Evolutionary conservation across 2,113 vertebrate species (phyloP).

Genomic region (Amphiprion percula): DNA sequence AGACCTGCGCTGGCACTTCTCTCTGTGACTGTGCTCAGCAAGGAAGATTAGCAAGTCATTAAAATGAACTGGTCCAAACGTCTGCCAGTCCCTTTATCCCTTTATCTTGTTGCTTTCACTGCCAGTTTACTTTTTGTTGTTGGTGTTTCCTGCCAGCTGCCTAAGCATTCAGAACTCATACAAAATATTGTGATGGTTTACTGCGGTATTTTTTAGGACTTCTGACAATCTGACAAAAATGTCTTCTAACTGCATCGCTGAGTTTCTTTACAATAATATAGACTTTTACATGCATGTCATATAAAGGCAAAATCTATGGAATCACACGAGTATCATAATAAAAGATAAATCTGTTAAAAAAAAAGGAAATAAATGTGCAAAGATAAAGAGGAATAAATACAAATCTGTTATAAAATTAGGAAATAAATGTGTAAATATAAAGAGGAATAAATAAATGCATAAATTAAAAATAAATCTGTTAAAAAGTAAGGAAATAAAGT

Average conservation of each 20-base stretch:
- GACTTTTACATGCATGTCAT: not conserved
- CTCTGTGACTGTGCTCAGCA: conserved; percentile 27
- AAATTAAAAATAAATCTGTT: no score
- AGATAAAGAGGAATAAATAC: no score
- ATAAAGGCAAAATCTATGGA: not conserved
- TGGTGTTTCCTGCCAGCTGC: conserved; percentile 20
- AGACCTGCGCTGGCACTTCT: conserved; percentile 11
- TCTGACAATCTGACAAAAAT: not conserved
- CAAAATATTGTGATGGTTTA: not conserved
- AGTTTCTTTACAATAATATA: not conserved
- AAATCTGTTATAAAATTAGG: no score
- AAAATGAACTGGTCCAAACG: conserved; percentile 53
- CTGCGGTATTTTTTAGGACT: not conserved
- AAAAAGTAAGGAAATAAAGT: no score
- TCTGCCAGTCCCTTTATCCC: conserved; percentile 58
- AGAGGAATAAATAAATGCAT: no score
- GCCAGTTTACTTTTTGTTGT: not conserved
- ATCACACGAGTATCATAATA: no score
- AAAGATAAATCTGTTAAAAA: no score
- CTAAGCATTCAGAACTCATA: conserved; percentile 11
- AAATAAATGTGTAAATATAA: no score
- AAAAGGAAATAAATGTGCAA: no score
- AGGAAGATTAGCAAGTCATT: conserved; percentile 68
- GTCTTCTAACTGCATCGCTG: not conserved
- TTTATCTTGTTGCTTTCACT: conserved; percentile 47